Percentiles rank a stretch among this genome's conserved stretches.
phyloP scores from a whole-genome alignment of 2,797 vertebrate genomes.

The Anas georgica region DNA sequence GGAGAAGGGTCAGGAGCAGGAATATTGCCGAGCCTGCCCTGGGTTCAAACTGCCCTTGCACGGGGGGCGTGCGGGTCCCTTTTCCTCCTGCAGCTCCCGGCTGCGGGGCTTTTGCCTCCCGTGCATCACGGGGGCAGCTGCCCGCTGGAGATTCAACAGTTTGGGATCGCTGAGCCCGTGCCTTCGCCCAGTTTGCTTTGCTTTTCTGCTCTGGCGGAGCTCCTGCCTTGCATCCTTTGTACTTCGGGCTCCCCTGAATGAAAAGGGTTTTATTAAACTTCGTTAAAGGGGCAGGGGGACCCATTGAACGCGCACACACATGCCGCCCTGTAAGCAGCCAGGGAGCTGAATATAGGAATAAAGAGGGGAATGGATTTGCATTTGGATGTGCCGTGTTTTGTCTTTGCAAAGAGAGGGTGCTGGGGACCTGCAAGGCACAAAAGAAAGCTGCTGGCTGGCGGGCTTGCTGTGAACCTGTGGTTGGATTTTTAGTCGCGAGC shows the following conservation, averaged over 20 bases:
- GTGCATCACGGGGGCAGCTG: constrained; percentile 25
- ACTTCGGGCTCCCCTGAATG: constrained; percentile 53
- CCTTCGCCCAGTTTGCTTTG: constrained; percentile 44
- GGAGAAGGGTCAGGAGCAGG: neutral
- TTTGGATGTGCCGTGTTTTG: constrained; percentile 53
- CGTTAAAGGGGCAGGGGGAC: constrained; percentile 61
- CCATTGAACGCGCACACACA: constrained; percentile 52
- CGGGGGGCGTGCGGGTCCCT: neutral
- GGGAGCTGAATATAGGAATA: constrained; percentile 57
- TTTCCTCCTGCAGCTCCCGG: neutral
- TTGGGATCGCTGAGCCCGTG: constrained; percentile 49
- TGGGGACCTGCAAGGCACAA: constrained; percentile 44
- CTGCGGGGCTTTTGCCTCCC: neutral
- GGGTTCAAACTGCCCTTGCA: neutral
- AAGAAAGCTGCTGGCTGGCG: constrained; percentile 38
- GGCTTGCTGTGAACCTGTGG: constrained; percentile 5
- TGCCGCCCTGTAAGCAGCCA: constrained; percentile 46
- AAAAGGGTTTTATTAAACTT: constrained; percentile 72
- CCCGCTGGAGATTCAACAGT: constrained; percentile 54
- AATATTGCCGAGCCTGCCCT: neutral
- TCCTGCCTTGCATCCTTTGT: constrained; percentile 60
- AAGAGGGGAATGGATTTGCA: constrained; percentile 60
- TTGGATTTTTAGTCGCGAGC: constrained; percentile 10
- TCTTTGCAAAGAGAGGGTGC: constrained; percentile 43
- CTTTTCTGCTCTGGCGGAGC: constrained; percentile 20